Evolutionary conservation across 2,797 vertebrate genomes (phyloP).

Genomic region (Sebastes umbrosus): DNA sequence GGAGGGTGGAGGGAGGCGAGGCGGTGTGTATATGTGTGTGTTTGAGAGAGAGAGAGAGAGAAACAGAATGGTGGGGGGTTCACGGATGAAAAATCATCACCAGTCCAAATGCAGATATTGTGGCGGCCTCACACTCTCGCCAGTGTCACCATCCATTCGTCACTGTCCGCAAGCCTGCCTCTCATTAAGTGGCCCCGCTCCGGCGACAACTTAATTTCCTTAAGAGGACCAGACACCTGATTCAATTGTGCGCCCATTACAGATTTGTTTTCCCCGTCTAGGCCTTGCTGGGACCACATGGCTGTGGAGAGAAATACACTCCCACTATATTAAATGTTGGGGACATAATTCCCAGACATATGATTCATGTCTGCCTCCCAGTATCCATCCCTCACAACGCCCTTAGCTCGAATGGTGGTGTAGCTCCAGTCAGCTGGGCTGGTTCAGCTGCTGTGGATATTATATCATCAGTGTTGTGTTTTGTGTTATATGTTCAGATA

Average conservation of each 20-base stretch:
- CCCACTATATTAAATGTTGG: constrained; percentile 86
- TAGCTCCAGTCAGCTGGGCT: constrained; percentile 39
- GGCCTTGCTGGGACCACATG: constrained; percentile 82
- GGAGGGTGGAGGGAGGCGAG: constrained; percentile 80
- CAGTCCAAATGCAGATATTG: constrained; percentile 91
- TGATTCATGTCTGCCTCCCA: constrained; percentile 79
- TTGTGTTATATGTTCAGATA: constrained; percentile 42
- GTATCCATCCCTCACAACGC: constrained; percentile 65
- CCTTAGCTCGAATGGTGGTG: constrained; percentile 48
- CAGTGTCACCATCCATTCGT: constrained; percentile 91
- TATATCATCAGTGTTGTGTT: constrained; percentile 35
- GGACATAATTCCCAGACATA: constrained; percentile 83
- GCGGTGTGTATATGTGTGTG: background rate
- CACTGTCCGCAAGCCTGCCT: constrained; percentile 90
- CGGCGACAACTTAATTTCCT: constrained; percentile 97
- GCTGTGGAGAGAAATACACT: constrained; percentile 78
- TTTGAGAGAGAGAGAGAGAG: constrained; percentile 53
- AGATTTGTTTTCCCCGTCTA: constrained; percentile 83
- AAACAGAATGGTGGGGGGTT: constrained; percentile 62
- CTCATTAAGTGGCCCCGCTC: constrained; percentile 96
- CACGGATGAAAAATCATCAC: constrained; percentile 92
- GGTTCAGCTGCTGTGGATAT: constrained; percentile 24
- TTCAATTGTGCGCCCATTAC: constrained; percentile 92
- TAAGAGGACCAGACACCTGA: constrained; percentile 99
- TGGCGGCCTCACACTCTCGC: constrained; percentile 87